Percentiles rank a stretch among this genome's conserved stretches.
Conservation (phyloP, 2,113 vertebrate genomes). For the Agapornis roseicollis region DNA sequence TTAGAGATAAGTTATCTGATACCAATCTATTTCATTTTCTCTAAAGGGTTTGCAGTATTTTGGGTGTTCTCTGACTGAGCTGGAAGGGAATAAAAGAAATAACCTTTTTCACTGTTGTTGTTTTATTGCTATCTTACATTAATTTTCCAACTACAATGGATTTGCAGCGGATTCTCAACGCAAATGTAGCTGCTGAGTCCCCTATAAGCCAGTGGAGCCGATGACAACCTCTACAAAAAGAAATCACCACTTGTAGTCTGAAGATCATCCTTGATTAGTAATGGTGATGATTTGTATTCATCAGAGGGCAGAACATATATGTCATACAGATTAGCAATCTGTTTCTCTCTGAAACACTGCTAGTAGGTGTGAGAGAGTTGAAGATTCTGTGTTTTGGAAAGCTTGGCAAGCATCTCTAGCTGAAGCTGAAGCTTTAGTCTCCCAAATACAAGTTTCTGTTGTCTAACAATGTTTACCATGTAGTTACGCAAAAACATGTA, state of each 20-base stretch:
- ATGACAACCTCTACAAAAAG: background rate
- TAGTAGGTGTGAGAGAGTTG: background rate
- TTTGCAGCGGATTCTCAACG: background rate
- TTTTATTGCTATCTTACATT: background rate
- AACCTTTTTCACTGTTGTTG: background rate
- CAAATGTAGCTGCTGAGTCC: background rate
- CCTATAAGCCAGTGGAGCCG: background rate
- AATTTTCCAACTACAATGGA: background rate
- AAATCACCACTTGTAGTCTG: background rate
- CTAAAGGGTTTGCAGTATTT: background rate
- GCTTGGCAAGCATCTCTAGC: background rate
- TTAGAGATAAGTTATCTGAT: background rate
- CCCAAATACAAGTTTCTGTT: background rate
- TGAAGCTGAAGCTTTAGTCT: background rate
- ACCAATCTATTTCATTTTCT: background rate
- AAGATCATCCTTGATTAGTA: background rate
- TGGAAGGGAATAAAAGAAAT: background rate
- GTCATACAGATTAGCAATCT: background rate
- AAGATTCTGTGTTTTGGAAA: background rate
- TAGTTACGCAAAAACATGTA: background rate
- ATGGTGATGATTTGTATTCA: background rate
- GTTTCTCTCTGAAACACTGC: background rate
- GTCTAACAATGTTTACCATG: background rate
- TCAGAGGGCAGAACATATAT: background rate
- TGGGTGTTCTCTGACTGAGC: background rate